These are phyloP conservation scores for Cyphomyrus discorhynchus DNA, from an alignment of 2,113 vertebrate genomes.

Conservation along the genomic window DNA sequence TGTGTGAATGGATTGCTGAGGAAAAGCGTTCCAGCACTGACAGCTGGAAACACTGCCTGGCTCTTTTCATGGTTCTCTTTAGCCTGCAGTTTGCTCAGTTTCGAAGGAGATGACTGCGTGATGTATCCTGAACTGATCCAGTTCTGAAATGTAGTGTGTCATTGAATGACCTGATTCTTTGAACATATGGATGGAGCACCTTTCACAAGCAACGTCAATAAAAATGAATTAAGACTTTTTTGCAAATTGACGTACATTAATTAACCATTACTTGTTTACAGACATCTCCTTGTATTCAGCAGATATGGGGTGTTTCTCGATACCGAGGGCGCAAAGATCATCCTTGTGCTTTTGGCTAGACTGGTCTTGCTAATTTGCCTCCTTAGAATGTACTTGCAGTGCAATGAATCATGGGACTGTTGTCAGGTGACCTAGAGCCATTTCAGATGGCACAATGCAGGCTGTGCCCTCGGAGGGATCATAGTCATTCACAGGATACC, in stretches of 20 bases:
- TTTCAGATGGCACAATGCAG: neutral
- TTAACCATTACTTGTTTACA: constrained; percentile 1
- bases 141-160: neutral
- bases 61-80: constrained; percentile 24
- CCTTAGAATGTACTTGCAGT: neutral
- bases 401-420: neutral
- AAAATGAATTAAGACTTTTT: neutral
- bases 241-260: neutral
- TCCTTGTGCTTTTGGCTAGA: neutral
- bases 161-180: neutral
- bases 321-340: neutral
- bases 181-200: neutral
- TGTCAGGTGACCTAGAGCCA: neutral
- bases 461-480: neutral
- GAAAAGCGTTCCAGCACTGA: constrained; percentile 58
- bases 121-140: neutral
- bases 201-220: neutral
- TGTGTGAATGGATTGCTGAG: constrained; percentile 54
- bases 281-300: neutral
- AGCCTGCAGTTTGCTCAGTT: neutral
- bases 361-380: neutral
- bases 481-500: neutral
- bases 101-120: neutral
- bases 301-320: neutral
- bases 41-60: constrained; percentile 56